These are phyloP conservation scores for Drosophila leontia DNA, from an alignment of 1,140 invertebrate species.

Conservation along the genomic window DNA sequence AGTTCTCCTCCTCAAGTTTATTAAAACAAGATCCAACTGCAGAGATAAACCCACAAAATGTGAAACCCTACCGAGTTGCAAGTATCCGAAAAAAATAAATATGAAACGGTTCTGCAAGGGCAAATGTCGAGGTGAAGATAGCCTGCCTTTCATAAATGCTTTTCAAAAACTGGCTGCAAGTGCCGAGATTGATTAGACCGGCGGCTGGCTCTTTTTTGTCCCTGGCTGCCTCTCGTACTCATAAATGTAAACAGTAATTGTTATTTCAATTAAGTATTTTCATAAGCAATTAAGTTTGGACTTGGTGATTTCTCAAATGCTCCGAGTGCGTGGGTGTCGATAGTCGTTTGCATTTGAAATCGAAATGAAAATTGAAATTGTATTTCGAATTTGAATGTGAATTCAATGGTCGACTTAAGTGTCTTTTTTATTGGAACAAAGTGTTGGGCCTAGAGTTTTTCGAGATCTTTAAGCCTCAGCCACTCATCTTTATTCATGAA, in stretches of 20 bases:
- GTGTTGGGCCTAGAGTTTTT: constrained; percentile 57
- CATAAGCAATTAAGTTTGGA: constrained; percentile 74
- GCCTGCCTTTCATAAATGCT: constrained; percentile 68
- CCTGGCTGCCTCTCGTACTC: constrained; percentile 48
- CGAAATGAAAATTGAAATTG: constrained; percentile 48
- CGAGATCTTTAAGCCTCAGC: constrained; percentile 1
- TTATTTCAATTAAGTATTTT: constrained; percentile 81
- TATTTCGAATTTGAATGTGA: constrained; percentile 31
- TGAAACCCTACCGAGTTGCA: constrained; percentile 35
- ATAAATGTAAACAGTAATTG: constrained; percentile 62
- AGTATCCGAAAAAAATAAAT: constrained; percentile 18
- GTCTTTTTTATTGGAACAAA: constrained; percentile 52
- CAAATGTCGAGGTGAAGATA: constrained; percentile 69
- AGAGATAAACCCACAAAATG: constrained; percentile 35
- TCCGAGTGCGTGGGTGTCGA: constrained; percentile 57
- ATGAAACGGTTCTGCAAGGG: constrained; percentile 57
- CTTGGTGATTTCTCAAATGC: constrained; percentile 39
- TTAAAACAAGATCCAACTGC: constrained; percentile 31
- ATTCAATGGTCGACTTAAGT: constrained; percentile 34
- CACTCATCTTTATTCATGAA: constrained; percentile 72
- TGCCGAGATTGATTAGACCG: constrained; percentile 58
- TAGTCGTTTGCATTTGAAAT: constrained; percentile 56
- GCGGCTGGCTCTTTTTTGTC: constrained; percentile 47
- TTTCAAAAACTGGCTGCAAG: constrained; percentile 42
- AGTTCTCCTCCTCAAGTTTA: constrained; percentile 8